Evolutionary conservation across 1,140 invertebrate species (phyloP), one percentile per base, ranked within the genome.

Genomic region (Leptinotarsa lineolata): DNA sequence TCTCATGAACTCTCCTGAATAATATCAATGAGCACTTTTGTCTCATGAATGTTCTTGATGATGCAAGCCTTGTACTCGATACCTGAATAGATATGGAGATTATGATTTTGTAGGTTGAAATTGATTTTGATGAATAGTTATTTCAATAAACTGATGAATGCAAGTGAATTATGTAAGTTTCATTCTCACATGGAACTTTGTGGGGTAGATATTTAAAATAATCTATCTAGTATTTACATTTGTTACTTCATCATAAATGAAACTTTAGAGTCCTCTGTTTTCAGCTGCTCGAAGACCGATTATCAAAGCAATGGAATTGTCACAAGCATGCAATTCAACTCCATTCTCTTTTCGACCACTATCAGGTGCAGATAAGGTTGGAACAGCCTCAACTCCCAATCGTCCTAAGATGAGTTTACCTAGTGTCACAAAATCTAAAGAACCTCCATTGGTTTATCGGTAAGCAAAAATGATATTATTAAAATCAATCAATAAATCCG

Each of bases 331-430:
- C 30, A 54, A 39, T 59, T 30, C 73, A 64, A 74, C 73, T 30
- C 60, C 72, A n/a, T 77, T 81, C 66, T 21, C 72, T 18, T 77
- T 82, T 73, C 72, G 80, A 72, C 74, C 75, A 18, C 39, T 79
- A 22, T 70, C 78, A 46, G 70, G 69, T 21, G 70, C 64, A 61
- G 77, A 74, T 44, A 78, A 76, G 60, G n/a, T 72, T 11, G 75
- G 75, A 0, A n/a, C 64, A 16, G 68, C 77, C 1, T 64, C 78
- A 13, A 67, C 74, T 65, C 46, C 77, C 11, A 77, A 74, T 67
- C 71, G 81, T 61, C 76, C 79, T 48, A 83, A 83, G 76, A 82
- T 83, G 81, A 79, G 74, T 54, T 70, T 81, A 45, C 80, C 81
- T n/a, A 74, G 79, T 63, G 72, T 77, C 22, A 63, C 74, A 24